These are phyloP conservation scores for Drosophila chauvacae DNA, from an alignment of 1,140 invertebrate species.

Conservation along the genomic window DNA sequence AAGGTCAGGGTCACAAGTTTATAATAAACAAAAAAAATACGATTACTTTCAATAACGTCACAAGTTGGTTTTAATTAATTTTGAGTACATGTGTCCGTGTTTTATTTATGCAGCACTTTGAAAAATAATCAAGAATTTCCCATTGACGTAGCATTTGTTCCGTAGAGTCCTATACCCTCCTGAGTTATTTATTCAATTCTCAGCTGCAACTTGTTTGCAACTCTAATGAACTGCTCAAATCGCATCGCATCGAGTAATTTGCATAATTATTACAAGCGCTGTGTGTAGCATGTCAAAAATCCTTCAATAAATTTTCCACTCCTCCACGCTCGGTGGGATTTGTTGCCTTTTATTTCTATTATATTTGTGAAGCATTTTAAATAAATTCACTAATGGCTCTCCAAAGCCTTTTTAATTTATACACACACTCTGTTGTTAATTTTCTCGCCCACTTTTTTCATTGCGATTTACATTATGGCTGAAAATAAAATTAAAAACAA, in stretches of 20 bases:
- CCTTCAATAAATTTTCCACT: slow-evolving; percentile 56
- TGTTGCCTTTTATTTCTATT: slow-evolving; percentile 19
- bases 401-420: slow-evolving; percentile 19
- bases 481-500: slow-evolving; percentile 8
- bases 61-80: slow-evolving; percentile 4
- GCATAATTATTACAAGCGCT: slow-evolving; percentile 38
- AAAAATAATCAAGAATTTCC: slow-evolving; percentile 12
- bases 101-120: not conserved
- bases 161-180: not conserved
- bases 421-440: slow-evolving; percentile 20
- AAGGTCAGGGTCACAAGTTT: slow-evolving; percentile 27
- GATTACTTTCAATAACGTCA: slow-evolving; percentile 3
- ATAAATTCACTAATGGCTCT: slow-evolving; percentile 34
- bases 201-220: slow-evolving; percentile 44
- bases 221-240: slow-evolving; percentile 48
- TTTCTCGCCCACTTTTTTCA: slow-evolving; percentile 5
- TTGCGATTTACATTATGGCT: slow-evolving; percentile 29
- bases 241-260: slow-evolving; percentile 29
- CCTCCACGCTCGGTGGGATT: slow-evolving; percentile 15
- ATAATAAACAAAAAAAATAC: not conserved
- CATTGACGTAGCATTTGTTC: slow-evolving; percentile 1
- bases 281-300: slow-evolving; percentile 46
- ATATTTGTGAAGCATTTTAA: slow-evolving; percentile 19
- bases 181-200: slow-evolving; percentile 28
- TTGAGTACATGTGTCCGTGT: not conserved